These are phyloP conservation scores for Megaleporinus macrocephalus DNA, from an alignment of 2,113 vertebrate species.

Conservation along the genomic window DNA sequence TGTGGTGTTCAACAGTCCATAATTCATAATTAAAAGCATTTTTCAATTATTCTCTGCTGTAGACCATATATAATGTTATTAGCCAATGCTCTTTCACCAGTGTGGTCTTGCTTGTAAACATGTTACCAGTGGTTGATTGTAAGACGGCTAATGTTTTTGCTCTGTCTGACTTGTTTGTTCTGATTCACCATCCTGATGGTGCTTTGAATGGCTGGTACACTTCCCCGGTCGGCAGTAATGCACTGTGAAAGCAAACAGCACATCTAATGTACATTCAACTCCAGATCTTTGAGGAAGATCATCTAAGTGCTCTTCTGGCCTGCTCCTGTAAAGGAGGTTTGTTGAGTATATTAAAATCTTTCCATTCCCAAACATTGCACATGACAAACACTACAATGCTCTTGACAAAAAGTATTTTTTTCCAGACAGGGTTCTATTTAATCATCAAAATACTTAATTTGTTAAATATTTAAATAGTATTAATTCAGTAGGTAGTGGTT, in stretches of 20 bases:
- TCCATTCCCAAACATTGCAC: background rate
- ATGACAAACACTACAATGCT: background rate
- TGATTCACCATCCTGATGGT: background rate
- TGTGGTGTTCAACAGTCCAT: background rate
- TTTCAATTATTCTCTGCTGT: background rate
- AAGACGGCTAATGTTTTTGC: too few relatives aligned
- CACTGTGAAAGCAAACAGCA: background rate
- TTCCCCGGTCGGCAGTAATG: background rate
- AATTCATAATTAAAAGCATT: background rate
- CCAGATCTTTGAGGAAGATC: background rate
- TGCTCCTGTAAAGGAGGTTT: background rate
- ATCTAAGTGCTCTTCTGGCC: background rate
- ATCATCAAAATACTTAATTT: too few relatives aligned
- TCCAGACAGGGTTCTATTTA: too few relatives aligned
- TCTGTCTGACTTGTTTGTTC: background rate
- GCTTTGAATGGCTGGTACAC: too few relatives aligned
- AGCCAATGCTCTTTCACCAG: background rate
- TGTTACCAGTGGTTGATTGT: too few relatives aligned
- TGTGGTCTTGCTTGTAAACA: background rate
- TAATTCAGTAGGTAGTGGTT: too few relatives aligned
- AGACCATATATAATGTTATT: background rate
- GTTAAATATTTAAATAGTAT: too few relatives aligned
- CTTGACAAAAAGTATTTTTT: too few relatives aligned
- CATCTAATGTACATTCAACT: background rate
- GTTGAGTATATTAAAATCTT: background rate